phyloP scores from a whole-genome alignment of 2,797 vertebrate species.

The Echiichthys vipera region DNA sequence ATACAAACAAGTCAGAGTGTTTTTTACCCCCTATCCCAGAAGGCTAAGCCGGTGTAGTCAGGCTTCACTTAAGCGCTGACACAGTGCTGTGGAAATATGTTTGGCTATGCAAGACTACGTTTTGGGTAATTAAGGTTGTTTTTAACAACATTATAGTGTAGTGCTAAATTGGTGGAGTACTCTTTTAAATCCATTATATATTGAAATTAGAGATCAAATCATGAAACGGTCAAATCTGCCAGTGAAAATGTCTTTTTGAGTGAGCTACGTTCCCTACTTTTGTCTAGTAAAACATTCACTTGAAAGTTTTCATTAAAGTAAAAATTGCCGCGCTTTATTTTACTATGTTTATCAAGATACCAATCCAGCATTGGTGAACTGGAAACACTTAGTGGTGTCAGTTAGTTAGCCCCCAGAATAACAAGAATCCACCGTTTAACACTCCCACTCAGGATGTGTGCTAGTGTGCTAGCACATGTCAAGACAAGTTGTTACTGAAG shows the following conservation, averaged over 20 bases:
- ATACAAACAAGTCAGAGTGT: no score
- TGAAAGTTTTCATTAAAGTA: no score
- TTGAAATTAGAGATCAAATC: not conserved
- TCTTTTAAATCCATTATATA: not conserved
- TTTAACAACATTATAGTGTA: not conserved
- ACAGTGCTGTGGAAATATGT: no score
- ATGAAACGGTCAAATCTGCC: not conserved
- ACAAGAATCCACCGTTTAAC: no score
- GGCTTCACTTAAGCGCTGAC: no score
- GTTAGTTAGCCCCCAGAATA: no score
- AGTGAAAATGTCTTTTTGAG: not conserved
- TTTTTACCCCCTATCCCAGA: no score
- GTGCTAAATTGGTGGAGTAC: not conserved
- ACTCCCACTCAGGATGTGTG: constrained; percentile 1
- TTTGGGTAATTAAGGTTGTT: no score
- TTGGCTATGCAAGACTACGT: no score
- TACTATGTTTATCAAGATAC: not conserved
- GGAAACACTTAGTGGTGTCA: not conserved
- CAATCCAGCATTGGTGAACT: not conserved
- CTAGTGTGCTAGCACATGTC: not conserved
- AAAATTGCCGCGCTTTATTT: not conserved
- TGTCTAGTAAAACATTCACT: not conserved
- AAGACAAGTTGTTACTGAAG: not conserved
- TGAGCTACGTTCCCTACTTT: no score
- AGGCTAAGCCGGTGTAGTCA: no score